Base-by-base conservation (phyloP, 1,140 invertebrate species). In the Aphidius gifuensis region DNA sequence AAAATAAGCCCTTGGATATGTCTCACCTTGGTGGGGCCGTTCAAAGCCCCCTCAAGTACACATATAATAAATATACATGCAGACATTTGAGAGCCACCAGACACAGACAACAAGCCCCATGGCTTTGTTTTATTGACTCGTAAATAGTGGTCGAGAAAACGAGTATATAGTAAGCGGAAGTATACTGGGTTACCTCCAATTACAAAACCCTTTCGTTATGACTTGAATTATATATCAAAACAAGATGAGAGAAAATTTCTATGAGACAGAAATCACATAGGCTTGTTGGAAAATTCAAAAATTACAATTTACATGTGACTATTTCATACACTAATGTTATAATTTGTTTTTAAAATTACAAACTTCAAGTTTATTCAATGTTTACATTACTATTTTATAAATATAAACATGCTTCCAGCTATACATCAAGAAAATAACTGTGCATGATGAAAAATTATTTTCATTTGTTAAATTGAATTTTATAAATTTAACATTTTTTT, bases 41-140 rank as follows among this genome's bases (percentile, higher is more conserved):
- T 6, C n/a, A 9, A 11, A 6, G 9, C 50, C 69, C 58, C 57
- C 66, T 66, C 51, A 48, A 64, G 51, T 54, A 60, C 32, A 53
- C 50, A 11, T 53, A 8, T 53, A 53, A 6, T 38, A 53, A 38
- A 38, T 53, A 32, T 32, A 32, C 23, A 32, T 32, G 23, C 23
- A 32, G 23, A 32, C 23, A 32, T 32, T 32, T 32, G 23, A 32
- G 23, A 32, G 47, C 47, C 23, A 6, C 47, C 38, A 9, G 21
- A 44, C 54, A n/a, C 21, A 9, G 32, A 53, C 23, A 32, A 9
- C 11, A 53, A 32, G 11, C 50, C 21, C 38, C n/a, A 16, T 44
- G 40, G 64, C 61, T 66, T 68, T 70, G 62, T 67, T 73, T 73
- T 73, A 73, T 73, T 70, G 67, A 67, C 71, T 73, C 71, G 70